Evolutionary conservation across 2,888 invertebrate species (phyloP), one percentile per base, ranked within the genome.

Genomic region (Tillus elongatus): DNA sequence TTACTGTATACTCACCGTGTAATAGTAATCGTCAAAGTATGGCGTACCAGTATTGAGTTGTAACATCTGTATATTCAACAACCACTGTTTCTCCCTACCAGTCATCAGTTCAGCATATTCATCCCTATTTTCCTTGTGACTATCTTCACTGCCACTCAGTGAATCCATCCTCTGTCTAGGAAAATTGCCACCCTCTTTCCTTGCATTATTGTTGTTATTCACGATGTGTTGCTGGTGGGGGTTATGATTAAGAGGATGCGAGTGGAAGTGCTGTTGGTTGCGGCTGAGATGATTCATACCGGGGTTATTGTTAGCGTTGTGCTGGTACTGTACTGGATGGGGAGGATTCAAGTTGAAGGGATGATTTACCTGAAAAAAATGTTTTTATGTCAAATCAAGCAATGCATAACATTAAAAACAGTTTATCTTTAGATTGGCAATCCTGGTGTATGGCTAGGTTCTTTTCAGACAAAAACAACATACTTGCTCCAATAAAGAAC

Each of bases 11-110:
- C 73, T 68, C 53, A 88, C 92, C 28, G 90, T 90, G 57, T 87
- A 96, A 59, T 98, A 98, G 62, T 89, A 98, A 65, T 98, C 98
- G 60, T 97, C 95, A 52, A 92, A 80, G 62, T 91, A 92, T 0
- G 97, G 96, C 41, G 95, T 91, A 35, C 90, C 92, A 0, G 91
- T 90, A 58, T 92, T 90, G 1, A 96, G 72, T 58, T 96, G 96
- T 41, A 93, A 64, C 61, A 93, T 70, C 63, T 97, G 97, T 49
- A 98, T 96, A 60, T 91, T 92, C 45, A 93, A 79, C 8, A 98
- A 70, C 92, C 96, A 96, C 51, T 95, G 92, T 54, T 95, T 93
- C 62, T 98, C 97, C 15, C 88, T 75, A 45, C 77, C 77, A 9
- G 87, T 87, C 97, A 98, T 97, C 8, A 97, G 70, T 1, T 93